Evolutionary conservation across 2,113 vertebrate genomes (phyloP).

Genomic region (Carlito syrichta): DNA sequence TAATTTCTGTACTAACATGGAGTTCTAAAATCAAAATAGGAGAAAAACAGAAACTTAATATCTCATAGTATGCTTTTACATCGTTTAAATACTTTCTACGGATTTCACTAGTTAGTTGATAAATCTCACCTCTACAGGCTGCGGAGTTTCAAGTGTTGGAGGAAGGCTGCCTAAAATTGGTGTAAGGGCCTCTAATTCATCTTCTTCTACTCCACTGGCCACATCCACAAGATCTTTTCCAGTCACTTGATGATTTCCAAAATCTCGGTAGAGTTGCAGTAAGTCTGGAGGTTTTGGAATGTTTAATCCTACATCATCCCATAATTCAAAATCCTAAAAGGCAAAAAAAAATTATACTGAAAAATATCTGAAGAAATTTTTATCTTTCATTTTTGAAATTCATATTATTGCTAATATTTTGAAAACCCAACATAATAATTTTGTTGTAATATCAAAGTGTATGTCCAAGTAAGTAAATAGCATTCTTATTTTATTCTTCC

Average conservation of each 20-base stretch:
- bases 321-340: conserved; percentile 96
- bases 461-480: background rate
- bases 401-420: conserved; percentile 9
- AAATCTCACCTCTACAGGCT: conserved; percentile 80
- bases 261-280: conserved; percentile 95
- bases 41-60: conserved; percentile 56
- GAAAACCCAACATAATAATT: conserved; percentile 29
- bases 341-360: conserved; percentile 10
- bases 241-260: conserved; percentile 86
- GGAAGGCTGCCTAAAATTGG: conserved; percentile 71
- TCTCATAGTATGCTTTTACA: background rate
- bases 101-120: background rate
- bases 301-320: conserved; percentile 99
- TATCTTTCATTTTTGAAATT: background rate
- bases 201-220: conserved; percentile 90
- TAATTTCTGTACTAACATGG: conserved; percentile 92
- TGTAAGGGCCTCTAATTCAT: conserved; percentile 86
- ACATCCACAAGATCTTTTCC: conserved; percentile 87
- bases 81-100: background rate
- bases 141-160: conserved; percentile 76
- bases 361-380: background rate
- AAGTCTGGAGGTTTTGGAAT: conserved; percentile 97
- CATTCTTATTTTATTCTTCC: background rate
- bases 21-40: conserved; percentile 85
- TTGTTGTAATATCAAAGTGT: background rate